Evolutionary conservation across 1,140 invertebrate species (phyloP).

Genomic region (Calliphora vicina): DNA sequence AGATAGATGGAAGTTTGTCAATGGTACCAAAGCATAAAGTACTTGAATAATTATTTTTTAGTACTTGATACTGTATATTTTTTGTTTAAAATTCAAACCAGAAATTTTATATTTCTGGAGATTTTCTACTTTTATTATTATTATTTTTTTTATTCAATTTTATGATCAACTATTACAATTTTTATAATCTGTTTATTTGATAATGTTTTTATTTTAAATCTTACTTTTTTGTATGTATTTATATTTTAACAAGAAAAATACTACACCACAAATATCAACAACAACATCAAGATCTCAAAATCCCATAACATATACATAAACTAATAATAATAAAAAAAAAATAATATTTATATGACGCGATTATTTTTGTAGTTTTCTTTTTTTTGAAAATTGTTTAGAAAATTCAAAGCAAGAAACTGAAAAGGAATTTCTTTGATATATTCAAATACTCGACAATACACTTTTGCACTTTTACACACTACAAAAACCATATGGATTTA

Average conservation of each 20-base stretch:
- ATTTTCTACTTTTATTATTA: too few relatives aligned
- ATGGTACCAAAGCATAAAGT: too few relatives aligned
- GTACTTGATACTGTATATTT: too few relatives aligned
- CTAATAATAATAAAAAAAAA: background rate
- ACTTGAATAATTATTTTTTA: too few relatives aligned
- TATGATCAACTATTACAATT: constrained; percentile 11
- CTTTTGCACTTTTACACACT: background rate
- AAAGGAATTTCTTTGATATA: background rate
- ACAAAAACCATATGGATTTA: background rate
- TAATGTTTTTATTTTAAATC: background rate
- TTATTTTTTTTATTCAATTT: background rate
- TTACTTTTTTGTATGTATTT: background rate
- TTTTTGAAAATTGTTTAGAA: constrained; percentile 30
- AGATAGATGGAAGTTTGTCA: too few relatives aligned
- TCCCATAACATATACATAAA: background rate
- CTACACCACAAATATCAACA: background rate
- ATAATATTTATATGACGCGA: background rate
- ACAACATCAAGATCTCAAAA: too few relatives aligned
- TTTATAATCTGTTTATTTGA: constrained; percentile 31
- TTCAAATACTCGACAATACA: background rate
- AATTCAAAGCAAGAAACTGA: background rate
- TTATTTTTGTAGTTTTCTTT: constrained; percentile 1
- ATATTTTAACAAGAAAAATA: too few relatives aligned
- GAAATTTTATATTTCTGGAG: too few relatives aligned
- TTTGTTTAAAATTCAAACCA: too few relatives aligned